Evolutionary conservation across 2,888 invertebrate genomes (phyloP).

Genomic region (Globia sparganii): DNA sequence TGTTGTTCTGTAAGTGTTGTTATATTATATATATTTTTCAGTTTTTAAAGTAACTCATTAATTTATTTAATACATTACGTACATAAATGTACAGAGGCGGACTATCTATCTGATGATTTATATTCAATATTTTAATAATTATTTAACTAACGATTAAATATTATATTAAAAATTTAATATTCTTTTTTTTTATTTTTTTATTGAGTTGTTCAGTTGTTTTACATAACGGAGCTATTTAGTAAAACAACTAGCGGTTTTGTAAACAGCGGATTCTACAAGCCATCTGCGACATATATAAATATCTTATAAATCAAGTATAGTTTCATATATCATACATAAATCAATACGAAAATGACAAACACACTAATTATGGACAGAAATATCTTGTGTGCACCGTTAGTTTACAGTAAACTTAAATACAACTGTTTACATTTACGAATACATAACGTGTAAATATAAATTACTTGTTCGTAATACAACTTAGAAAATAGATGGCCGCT

Average conservation of each 20-base stretch:
- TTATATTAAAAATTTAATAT: too few relatives aligned
- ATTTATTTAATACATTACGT: not conserved
- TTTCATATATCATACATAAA: not conserved
- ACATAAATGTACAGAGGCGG: not conserved
- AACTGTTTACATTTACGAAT: slow-evolving; percentile 17
- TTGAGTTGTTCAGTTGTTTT: too few relatives aligned
- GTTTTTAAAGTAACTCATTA: not conserved
- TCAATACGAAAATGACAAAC: not conserved
- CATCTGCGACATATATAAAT: too few relatives aligned
- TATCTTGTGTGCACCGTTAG: not conserved
- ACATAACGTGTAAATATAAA: not conserved
- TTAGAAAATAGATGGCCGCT: not conserved
- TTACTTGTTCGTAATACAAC: slow-evolving; percentile 9
- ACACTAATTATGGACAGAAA: not conserved
- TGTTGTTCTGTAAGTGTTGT: not conserved
- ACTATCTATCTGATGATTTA: too few relatives aligned
- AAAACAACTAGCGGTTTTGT: too few relatives aligned
- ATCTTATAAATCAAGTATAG: too few relatives aligned
- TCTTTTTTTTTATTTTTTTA: too few relatives aligned
- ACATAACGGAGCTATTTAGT: too few relatives aligned
- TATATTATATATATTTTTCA: not conserved
- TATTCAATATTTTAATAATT: too few relatives aligned
- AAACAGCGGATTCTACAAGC: too few relatives aligned
- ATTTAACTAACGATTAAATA: too few relatives aligned
- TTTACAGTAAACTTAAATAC: slow-evolving; percentile 14